Percentiles rank a stretch among this genome's conserved stretches.
phyloP scores from a whole-genome alignment of 2,797 vertebrate species.

The Lophotriccus pileatus region DNA sequence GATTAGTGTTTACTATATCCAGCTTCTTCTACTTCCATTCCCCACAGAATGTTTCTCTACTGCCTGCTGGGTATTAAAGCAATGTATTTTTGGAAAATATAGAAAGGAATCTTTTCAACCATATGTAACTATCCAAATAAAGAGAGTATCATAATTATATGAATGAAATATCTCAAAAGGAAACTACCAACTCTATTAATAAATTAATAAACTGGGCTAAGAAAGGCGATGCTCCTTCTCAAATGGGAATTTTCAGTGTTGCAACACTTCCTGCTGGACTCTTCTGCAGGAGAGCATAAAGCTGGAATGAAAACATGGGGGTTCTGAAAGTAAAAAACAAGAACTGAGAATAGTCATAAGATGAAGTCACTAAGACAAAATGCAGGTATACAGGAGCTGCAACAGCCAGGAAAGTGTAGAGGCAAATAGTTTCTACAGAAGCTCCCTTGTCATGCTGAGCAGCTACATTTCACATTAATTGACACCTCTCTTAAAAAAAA shows the following conservation, averaged over 20 bases:
- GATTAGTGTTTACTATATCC: neutral
- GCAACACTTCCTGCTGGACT: neutral
- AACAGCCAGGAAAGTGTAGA: neutral
- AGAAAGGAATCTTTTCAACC: neutral
- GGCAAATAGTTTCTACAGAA: neutral
- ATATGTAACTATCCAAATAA: neutral
- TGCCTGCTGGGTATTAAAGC: neutral
- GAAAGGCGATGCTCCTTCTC: neutral
- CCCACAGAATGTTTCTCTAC: neutral
- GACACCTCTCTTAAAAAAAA: neutral
- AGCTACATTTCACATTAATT: neutral
- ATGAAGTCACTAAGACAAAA: constrained; percentile 1
- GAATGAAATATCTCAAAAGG: neutral
- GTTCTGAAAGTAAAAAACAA: neutral
- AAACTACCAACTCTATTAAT: neutral
- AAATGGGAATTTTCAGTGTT: neutral
- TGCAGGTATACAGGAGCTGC: neutral
- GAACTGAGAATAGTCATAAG: neutral
- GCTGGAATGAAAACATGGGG: neutral
- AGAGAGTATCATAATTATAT: neutral
- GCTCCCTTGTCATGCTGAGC: neutral
- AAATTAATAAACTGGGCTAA: neutral
- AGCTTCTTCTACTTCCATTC: neutral
- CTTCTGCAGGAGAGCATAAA: neutral
- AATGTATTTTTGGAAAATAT: neutral